phyloP scores from a whole-genome alignment of 1,140 invertebrate species.

The Hormaphis cornu region DNA sequence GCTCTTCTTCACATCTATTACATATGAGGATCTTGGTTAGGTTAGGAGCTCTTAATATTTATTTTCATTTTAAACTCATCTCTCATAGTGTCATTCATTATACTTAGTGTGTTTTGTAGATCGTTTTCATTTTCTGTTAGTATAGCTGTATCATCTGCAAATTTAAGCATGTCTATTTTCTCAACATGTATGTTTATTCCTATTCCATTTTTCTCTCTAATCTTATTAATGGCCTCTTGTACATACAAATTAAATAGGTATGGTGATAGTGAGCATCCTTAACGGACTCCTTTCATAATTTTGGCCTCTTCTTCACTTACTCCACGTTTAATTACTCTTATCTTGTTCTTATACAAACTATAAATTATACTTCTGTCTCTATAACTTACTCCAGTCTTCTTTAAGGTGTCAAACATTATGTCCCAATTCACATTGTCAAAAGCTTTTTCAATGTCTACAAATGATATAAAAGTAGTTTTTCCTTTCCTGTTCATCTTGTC shows the following conservation, averaged over 20 bases:
- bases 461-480: conserved; percentile 33
- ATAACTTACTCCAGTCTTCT: conserved; percentile 24
- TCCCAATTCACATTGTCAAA: conserved; percentile 30
- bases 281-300: neutral
- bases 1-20: neutral
- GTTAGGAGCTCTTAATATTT: conserved; percentile 1
- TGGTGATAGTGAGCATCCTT: conserved; percentile 6
- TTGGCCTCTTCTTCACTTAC: neutral
- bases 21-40: neutral
- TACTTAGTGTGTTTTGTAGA: neutral
- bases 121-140: neutral
- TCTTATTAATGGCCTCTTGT: neutral
- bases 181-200: conserved; percentile 13
- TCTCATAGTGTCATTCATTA: neutral
- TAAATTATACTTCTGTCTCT: conserved; percentile 31
- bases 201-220: neutral
- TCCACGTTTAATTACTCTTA: conserved; percentile 6
- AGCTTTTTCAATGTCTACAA: conserved; percentile 22
- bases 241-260: neutral
- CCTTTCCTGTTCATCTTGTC: conserved; percentile 33
- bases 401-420: conserved; percentile 27
- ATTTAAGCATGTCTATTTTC: conserved; percentile 11
- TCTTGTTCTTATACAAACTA: conserved; percentile 29
- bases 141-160: conserved; percentile 9
- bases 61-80: conserved; percentile 15